Percentiles rank a stretch among this genome's conserved stretches.
phyloP scores from a whole-genome alignment of 2,113 vertebrate genomes.

The Crocuta crocuta region DNA sequence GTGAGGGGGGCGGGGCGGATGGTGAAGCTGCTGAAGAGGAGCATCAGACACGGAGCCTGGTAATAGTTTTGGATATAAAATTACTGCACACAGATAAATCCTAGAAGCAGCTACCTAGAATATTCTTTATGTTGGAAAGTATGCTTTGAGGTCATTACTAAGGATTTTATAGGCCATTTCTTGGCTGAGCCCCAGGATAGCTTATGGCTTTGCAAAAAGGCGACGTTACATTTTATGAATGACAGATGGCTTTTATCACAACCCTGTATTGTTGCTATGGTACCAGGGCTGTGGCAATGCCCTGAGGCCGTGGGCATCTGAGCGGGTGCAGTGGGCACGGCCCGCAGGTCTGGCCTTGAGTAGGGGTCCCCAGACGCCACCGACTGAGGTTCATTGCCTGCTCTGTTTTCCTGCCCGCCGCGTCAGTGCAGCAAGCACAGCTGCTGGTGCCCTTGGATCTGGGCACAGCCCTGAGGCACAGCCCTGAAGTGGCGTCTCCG shows the following conservation, averaged over 20 bases:
- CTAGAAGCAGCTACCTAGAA: constrained; percentile 40
- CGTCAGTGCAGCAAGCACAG: fast-evolving
- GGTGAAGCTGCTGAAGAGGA: neutral
- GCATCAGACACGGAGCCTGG: neutral
- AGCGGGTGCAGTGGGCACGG: neutral
- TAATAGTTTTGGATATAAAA: neutral
- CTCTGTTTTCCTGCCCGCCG: neutral
- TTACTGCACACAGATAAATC: neutral
- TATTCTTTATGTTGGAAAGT: neutral
- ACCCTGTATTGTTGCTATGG: neutral
- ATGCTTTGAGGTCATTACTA: neutral
- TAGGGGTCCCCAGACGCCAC: neutral
- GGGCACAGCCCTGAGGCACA: neutral
- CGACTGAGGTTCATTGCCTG: neutral
- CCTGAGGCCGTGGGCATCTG: neutral
- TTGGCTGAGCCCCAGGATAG: constrained; percentile 40
- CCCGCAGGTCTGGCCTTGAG: no score
- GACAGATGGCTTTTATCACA: constrained; percentile 53
- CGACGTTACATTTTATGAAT: neutral
- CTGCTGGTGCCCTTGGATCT: fast-evolving
- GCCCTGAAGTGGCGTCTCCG: neutral
- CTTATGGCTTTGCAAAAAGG: constrained; percentile 17
- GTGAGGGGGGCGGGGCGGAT: fast-evolving
- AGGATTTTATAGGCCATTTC: constrained; percentile 50
- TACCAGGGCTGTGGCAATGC: no score